These are phyloP conservation scores for Conomelus anceps DNA, from an alignment of 2,888 invertebrate species.

Conservation along the genomic window DNA sequence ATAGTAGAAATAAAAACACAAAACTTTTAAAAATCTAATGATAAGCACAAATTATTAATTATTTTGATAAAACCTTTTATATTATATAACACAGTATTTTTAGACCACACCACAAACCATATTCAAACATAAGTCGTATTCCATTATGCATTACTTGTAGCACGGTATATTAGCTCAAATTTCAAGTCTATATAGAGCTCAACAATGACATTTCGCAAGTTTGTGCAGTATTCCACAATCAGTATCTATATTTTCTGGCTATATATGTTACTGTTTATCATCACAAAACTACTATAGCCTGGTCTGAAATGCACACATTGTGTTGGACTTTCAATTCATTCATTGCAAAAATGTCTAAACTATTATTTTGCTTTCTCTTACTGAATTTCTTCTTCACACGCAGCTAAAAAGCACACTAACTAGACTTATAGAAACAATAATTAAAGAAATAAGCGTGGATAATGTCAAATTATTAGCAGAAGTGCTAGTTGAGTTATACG, in stretches of 20 bases:
- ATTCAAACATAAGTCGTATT: neutral
- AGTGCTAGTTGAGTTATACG: neutral
- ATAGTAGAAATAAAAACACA: neutral
- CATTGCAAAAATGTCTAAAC: neutral
- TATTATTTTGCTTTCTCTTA: neutral
- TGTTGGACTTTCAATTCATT: neutral
- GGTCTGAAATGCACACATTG: neutral
- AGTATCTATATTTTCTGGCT: neutral
- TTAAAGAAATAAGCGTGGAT: neutral
- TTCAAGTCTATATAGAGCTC: neutral
- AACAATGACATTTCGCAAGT: neutral
- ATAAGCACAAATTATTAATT: neutral
- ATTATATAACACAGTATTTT: neutral
- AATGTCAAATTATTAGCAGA: neutral
- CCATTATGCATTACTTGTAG: neutral
- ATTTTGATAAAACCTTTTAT: neutral
- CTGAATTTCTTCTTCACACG: neutral
- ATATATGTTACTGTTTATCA: neutral
- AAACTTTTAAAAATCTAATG: neutral
- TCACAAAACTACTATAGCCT: neutral
- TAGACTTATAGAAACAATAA: neutral
- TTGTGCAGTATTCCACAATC: neutral
- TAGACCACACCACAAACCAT: neutral
- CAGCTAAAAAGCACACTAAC: neutral
- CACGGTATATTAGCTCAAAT: no score